Percentiles rank a stretch among this genome's conserved stretches.
phyloP scores from a whole-genome alignment of 2,113 vertebrate genomes.

The Platysternon megacephalum region DNA sequence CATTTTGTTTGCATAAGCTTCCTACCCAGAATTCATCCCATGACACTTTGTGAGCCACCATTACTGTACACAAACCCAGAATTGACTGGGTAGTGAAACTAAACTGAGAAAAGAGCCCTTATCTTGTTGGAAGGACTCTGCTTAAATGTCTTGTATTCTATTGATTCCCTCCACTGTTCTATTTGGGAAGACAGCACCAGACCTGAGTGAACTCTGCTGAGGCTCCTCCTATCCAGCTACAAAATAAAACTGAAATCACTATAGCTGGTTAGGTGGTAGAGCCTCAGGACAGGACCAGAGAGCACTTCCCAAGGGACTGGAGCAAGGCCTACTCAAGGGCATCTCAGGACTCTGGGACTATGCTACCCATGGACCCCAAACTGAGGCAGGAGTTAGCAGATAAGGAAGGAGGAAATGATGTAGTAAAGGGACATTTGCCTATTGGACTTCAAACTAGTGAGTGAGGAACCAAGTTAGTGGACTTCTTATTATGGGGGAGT shows the following conservation, averaged over 20 bases:
- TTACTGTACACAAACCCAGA: background rate
- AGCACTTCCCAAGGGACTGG: background rate
- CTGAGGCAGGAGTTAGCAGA: background rate
- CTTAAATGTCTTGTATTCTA: background rate
- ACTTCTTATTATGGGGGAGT: background rate
- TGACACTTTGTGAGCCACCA: no score
- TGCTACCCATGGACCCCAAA: background rate
- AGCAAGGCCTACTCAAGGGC: background rate
- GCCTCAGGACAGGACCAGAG: background rate
- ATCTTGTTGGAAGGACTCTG: background rate
- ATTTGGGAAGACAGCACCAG: background rate
- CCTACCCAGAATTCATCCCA: no score
- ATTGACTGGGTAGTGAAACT: background rate
- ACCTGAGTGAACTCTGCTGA: no score
- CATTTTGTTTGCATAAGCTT: background rate
- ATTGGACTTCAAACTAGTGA: background rate
- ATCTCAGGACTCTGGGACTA: background rate
- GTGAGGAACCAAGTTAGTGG: background rate
- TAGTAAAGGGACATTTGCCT: fast-evolving
- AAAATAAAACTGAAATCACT: no score
- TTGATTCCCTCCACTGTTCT: background rate
- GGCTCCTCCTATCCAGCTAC: no score
- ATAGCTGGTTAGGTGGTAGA: background rate
- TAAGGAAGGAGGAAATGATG: fast-evolving
- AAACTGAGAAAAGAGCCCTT: background rate